Evolutionary conservation across 2,797 vertebrate genomes (phyloP).

Genomic region (Poecile montanus): DNA sequence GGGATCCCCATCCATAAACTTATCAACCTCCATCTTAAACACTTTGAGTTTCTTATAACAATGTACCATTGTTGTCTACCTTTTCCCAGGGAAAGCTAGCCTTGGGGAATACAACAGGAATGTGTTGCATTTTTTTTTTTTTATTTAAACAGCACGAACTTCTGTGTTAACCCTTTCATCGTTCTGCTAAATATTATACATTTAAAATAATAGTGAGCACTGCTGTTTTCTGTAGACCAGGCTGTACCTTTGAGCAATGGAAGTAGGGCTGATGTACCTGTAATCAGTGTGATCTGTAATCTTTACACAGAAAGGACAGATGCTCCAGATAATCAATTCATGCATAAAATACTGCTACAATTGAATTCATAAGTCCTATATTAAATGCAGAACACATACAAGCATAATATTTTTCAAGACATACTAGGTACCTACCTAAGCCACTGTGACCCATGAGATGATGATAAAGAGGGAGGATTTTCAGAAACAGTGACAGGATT

Average conservation of each 20-base stretch:
- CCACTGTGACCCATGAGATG: not conserved
- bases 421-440: not conserved
- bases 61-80: conserved; percentile 7
- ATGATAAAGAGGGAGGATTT: not conserved
- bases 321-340: not conserved
- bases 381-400: not conserved
- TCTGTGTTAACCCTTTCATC: not conserved
- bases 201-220: not conserved
- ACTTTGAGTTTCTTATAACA: conserved; percentile 9
- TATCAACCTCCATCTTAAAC: conserved; percentile 35
- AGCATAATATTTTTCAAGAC: not conserved
- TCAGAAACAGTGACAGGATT: not conserved
- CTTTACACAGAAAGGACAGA: not conserved
- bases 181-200: not conserved
- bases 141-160: not conserved
- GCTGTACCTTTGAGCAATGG: not conserved
- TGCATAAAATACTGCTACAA: not conserved
- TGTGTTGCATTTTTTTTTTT: not conserved
- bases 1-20: not conserved
- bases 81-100: conserved; percentile 20
- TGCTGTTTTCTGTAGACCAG: not conserved
- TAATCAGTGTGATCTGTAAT: not conserved
- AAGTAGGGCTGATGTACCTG: not conserved
- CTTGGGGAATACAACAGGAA: not conserved
- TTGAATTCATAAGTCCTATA: not conserved